Conservation (phyloP, 2,113 vertebrate genomes). For the Onychorhynchus coronatus region DNA sequence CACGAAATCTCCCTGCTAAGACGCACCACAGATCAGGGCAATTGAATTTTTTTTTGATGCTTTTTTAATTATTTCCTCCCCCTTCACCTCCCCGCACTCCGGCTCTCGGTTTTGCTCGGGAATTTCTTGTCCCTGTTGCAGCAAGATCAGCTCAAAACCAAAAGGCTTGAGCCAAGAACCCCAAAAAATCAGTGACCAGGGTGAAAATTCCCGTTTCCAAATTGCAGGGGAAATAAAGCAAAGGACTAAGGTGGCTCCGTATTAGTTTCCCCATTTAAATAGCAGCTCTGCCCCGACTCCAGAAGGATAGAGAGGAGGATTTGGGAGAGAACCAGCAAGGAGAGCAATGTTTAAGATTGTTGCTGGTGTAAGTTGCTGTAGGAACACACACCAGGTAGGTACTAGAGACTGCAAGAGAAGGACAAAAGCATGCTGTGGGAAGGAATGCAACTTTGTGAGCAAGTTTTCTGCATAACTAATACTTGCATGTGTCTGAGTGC, state of each 20-base stretch:
- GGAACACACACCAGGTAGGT: background rate
- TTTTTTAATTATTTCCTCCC: background rate
- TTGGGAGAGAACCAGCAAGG: background rate
- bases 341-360: background rate
- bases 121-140: background rate
- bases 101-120: background rate
- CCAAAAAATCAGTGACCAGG: background rate
- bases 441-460: background rate
- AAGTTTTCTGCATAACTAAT: background rate
- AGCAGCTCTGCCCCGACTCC: background rate
- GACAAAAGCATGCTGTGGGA: background rate
- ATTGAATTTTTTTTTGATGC: background rate
- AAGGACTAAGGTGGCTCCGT: background rate
- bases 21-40: background rate
- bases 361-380: background rate
- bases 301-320: background rate
- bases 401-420: background rate
- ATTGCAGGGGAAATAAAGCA: background rate
- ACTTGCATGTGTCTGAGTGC: background rate
- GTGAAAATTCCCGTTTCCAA: background rate
- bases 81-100: background rate
- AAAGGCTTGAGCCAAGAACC: background rate
- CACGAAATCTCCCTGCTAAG: conserved; percentile 12
- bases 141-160: background rate
- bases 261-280: background rate